phyloP scores from a whole-genome alignment of 2,113 vertebrate genomes.

The Thalassoma bifasciatum region DNA sequence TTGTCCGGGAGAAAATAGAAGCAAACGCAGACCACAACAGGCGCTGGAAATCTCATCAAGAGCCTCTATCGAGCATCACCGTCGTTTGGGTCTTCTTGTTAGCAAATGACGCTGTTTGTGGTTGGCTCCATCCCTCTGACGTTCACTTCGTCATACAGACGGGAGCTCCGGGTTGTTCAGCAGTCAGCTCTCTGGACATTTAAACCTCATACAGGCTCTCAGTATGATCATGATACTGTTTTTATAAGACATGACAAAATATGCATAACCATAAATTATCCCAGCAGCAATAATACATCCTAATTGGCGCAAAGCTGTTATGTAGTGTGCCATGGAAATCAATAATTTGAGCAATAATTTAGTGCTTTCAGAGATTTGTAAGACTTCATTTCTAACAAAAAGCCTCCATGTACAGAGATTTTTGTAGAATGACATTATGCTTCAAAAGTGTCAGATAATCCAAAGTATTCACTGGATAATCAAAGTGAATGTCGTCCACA shows the following conservation, averaged over 20 bases:
- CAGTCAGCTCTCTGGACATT: conserved; percentile 43
- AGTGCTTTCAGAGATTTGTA: neutral
- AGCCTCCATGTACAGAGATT: neutral
- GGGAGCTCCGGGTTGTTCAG: conserved; percentile 57
- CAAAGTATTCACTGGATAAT: neutral
- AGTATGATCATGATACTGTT: conserved; percentile 2
- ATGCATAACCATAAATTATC: neutral
- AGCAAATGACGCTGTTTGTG: conserved; percentile 71
- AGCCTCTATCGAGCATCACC: conserved; percentile 54
- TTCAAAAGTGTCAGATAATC: neutral
- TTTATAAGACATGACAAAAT: neutral
- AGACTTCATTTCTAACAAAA: neutral
- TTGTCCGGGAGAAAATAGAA: neutral
- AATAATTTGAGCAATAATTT: neutral
- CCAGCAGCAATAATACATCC: neutral
- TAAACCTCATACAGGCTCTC: conserved; percentile 38
- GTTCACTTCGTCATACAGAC: conserved; percentile 70
- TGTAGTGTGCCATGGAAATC: neutral
- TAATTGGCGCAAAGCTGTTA: neutral
- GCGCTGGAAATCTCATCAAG: conserved; percentile 26
- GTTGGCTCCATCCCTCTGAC: conserved; percentile 75
- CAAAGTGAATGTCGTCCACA: conserved; percentile 2
- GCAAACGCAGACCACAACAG: conserved; percentile 7
- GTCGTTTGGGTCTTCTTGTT: conserved; percentile 60
- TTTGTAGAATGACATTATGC: no score